Evolutionary conservation across 2,113 vertebrate species (phyloP), one percentile per base, ranked within the genome.

Genomic region (Carassius gibelio): DNA sequence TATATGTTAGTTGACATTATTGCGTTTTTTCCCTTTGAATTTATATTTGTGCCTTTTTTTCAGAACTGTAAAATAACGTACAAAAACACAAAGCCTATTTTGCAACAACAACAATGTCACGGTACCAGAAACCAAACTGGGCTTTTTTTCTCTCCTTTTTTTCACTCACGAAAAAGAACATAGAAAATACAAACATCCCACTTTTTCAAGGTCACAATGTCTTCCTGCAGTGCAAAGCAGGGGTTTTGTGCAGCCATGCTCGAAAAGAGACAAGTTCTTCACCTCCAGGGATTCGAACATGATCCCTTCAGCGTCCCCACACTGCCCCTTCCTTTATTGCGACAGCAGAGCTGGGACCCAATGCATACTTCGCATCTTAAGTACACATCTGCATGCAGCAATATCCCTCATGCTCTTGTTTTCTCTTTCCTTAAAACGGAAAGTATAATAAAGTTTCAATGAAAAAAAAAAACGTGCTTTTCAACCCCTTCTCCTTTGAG

Each of bases 1-100:
- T 93, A 94, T 95, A 93, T 94, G 95, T 96, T 96, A 96, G 94
- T 95, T 94, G 93, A 95, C 93, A 96, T 95, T 95, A 96, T 95
- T 96, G 95, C 94, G 92, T 94, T 94, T 94, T 93, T 95, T 94
- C 95, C 95, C 94, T 96, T 95, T 95, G 91, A 95, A 92, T 93
- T 93, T 87, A 93, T 92, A 93, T 93, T 90, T 94, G 93, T 95
- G 94, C 93, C 94, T 93, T 94, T 93, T 38, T 94, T 59, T 59
- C 91, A 92, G 83, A 94, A 94, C 92, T 93, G 93, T 91, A 94
- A 94, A 94, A 93, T 91, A 93, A 93, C 85, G 91, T 91, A 92
- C 72, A 91, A 91, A 82, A 92, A 92, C 88, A 89, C 88, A 90
- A 83, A 91, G 85, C 89, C 93, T 91, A 94, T 91, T 90, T 93